phyloP scores from a whole-genome alignment of 2,113 vertebrate species.

The Alethe diademata region DNA sequence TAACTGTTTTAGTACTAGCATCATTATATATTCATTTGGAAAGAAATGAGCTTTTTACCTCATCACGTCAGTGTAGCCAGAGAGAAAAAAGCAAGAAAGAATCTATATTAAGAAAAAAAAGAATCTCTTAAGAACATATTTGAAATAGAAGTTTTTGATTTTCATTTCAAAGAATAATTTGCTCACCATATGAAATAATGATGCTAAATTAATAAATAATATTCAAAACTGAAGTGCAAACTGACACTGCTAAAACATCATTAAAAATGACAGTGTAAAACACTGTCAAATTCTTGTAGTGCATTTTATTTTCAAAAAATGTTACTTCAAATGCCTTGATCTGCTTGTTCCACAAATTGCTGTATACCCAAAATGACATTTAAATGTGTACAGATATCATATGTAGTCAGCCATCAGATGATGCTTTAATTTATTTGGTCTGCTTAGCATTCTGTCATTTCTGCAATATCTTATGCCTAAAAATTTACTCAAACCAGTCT shows the following conservation, averaged over 20 bases:
- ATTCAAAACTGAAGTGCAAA: neutral
- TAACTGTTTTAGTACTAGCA: slow-evolving; percentile 63
- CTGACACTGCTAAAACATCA: neutral
- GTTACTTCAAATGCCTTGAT: neutral
- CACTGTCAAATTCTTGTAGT: neutral
- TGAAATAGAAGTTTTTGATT: neutral
- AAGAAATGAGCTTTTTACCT: slow-evolving; percentile 31
- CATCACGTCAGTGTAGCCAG: neutral
- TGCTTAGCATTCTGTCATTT: neutral
- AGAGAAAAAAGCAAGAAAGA: neutral
- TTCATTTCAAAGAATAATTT: slow-evolving; percentile 17
- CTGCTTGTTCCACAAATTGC: slow-evolving; percentile 33
- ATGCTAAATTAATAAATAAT: slow-evolving; percentile 25
- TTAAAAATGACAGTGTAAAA: slow-evolving; percentile 10
- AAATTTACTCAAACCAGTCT: neutral
- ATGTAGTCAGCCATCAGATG: neutral
- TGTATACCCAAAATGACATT: slow-evolving; percentile 5
- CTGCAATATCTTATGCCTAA: neutral
- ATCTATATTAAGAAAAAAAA: neutral
- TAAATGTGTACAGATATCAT: slow-evolving; percentile 1
- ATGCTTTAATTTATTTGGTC: neutral
- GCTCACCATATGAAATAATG: neutral
- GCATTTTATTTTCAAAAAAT: slow-evolving; percentile 2
- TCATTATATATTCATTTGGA: slow-evolving; percentile 52
- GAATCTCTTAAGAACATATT: neutral